These are phyloP conservation scores for Lagodon rhomboides DNA, from an alignment of 2,797 vertebrate genomes.

Conservation along the genomic window DNA sequence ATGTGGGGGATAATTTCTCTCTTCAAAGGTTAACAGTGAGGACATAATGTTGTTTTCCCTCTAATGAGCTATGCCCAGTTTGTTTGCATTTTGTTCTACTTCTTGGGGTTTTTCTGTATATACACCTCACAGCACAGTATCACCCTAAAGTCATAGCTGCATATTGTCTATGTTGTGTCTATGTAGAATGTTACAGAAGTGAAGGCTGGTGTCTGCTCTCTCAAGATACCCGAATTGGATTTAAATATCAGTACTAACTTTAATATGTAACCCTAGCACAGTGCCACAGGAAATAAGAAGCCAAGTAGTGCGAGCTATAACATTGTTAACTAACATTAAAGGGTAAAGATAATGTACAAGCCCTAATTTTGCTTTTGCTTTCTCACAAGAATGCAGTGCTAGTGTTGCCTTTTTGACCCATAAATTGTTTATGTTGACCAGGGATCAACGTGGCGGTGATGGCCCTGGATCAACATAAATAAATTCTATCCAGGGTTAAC, in stretches of 20 bases:
- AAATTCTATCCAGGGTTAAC: too few species aligned
- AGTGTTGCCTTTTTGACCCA: too few species aligned
- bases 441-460: too few species aligned
- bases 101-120: not conserved
- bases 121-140: not conserved
- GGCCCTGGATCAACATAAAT: too few species aligned
- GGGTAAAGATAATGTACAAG: too few species aligned
- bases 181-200: slow-evolving; percentile 1
- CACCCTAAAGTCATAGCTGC: not conserved
- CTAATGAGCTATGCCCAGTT: not conserved
- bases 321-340: too few species aligned
- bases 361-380: too few species aligned
- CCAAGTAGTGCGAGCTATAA: not conserved
- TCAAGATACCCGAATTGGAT: not conserved
- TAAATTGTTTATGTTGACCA: too few species aligned
- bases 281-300: not conserved
- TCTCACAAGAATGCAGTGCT: too few species aligned
- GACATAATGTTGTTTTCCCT: not conserved
- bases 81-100: too few species aligned
- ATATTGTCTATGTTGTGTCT: not conserved
- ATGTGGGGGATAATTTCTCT: not conserved
- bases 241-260: not conserved
- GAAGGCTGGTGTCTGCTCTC: not conserved
- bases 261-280: not conserved
- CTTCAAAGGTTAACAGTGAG: not conserved